Evolutionary conservation across 30 jellyfish, hydroid and myxozoan species (phyloP).

Genomic region (Aurelia coerulea): DNA sequence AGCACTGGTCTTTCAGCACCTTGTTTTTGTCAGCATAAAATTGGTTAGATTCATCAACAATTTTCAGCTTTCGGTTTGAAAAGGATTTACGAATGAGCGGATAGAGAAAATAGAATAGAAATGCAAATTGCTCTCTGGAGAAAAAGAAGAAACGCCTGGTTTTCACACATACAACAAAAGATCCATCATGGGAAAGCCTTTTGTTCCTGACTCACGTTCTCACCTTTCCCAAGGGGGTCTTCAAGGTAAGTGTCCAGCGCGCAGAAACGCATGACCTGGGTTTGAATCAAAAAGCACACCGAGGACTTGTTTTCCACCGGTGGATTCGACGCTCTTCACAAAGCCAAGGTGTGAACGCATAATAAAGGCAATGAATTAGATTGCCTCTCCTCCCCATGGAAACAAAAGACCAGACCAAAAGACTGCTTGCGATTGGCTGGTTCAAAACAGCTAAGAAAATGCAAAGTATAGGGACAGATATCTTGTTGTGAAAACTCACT

Average conservation of each 20-base stretch:
- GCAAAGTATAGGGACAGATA: slow-evolving; percentile 13
- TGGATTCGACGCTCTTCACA: slow-evolving; percentile 54
- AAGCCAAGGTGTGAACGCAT: slow-evolving; percentile 70
- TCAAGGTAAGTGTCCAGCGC: slow-evolving; percentile 4
- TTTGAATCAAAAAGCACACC: slow-evolving; percentile 34
- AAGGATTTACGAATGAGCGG: slow-evolving; percentile 15
- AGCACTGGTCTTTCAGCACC: no score
- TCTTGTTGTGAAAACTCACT: slow-evolving; percentile 40
- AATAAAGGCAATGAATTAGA: slow-evolving; percentile 65
- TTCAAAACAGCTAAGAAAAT: neutral
- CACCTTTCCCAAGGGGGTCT: slow-evolving; percentile 11
- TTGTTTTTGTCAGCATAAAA: no score
- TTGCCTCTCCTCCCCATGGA: slow-evolving; percentile 55
- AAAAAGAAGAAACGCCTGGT: slow-evolving; percentile 29
- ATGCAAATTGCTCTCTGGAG: slow-evolving; percentile 17
- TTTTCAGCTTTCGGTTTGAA: no score
- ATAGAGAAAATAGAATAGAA: neutral
- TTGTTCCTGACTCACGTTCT: slow-evolving; percentile 1
- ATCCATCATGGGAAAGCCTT: neutral
- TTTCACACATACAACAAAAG: neutral
- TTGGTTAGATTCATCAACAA: no score
- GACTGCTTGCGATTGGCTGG: slow-evolving; percentile 57
- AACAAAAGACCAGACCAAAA: slow-evolving; percentile 24
- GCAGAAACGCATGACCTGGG: neutral
- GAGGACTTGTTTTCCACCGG: slow-evolving; percentile 53